These are phyloP conservation scores for Odontamblyopus rebecca DNA, from an alignment of 2,797 vertebrate species.

Conservation along the genomic window DNA sequence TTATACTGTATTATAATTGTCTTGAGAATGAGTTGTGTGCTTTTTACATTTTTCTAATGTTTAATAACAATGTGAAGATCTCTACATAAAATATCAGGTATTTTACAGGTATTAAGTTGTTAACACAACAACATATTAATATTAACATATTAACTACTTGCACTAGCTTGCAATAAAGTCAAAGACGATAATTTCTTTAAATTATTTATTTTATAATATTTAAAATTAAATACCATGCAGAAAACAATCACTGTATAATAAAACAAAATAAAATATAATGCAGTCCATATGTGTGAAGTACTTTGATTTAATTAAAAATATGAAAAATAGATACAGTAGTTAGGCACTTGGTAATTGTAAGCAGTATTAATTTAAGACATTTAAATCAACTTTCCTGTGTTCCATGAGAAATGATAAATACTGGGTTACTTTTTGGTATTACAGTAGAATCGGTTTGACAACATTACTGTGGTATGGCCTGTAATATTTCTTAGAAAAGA, in stretches of 20 bases:
- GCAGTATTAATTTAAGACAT: background rate
- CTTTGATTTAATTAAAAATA: background rate
- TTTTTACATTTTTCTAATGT: slow-evolving; percentile 9
- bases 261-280: slow-evolving; percentile 37
- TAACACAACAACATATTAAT: background rate
- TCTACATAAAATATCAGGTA: slow-evolving; percentile 1
- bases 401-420: slow-evolving; percentile 9
- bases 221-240: slow-evolving; percentile 10
- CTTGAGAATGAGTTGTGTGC: slow-evolving; percentile 1
- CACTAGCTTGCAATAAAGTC: slow-evolving; percentile 58
- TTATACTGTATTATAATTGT: slow-evolving; percentile 6
- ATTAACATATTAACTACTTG: slow-evolving; percentile 28
- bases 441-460: background rate
- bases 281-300: background rate
- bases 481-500: slow-evolving; percentile 80
- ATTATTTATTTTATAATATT: slow-evolving; percentile 51
- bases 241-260: slow-evolving; percentile 27
- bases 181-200: slow-evolving; percentile 5
- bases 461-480: background rate
- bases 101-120: slow-evolving; percentile 2
- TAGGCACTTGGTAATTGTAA: slow-evolving; percentile 5
- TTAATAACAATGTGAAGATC: slow-evolving; percentile 5
- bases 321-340: slow-evolving; percentile 10
- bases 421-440: background rate
- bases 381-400: background rate